Conservation (phyloP, 2,113 vertebrate species). For the Oriolus oriolus region DNA sequence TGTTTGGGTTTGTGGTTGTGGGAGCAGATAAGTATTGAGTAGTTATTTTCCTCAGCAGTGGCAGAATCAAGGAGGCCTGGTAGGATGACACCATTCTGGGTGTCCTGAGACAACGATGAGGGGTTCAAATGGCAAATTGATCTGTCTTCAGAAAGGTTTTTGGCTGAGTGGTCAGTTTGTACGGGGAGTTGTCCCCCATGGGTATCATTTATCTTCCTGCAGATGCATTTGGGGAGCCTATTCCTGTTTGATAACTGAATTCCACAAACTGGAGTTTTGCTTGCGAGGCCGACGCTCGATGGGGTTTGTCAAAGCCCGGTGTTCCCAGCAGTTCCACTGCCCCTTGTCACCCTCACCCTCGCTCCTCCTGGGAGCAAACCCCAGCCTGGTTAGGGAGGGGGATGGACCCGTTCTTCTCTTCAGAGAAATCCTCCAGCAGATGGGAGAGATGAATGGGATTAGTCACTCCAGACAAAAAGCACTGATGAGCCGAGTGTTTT, state of each 20-base stretch:
- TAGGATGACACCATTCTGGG: accelerated
- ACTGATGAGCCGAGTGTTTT: background rate
- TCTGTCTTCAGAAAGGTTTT: background rate
- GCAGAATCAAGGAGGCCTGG: background rate
- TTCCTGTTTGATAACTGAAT: background rate
- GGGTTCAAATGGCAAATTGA: background rate
- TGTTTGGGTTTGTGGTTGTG: background rate
- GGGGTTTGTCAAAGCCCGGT: background rate
- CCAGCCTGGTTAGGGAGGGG: background rate
- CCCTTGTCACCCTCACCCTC: accelerated
- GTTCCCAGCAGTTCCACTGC: accelerated
- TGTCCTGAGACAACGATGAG: accelerated
- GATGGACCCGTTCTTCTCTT: background rate
- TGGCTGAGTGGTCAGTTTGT: background rate
- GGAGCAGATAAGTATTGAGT: background rate
- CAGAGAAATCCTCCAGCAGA: background rate
- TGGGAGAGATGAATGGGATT: conserved; percentile 33
- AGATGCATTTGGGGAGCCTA: accelerated
- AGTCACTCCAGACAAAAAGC: conserved; percentile 30
- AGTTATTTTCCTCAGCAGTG: background rate
- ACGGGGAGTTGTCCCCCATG: accelerated
- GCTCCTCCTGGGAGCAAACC: background rate
- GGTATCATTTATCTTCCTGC: accelerated
- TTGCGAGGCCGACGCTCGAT: accelerated
- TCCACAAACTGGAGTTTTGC: accelerated